Conservation (phyloP, 2,888 invertebrate species). For the Diachrysia chrysitis region DNA sequence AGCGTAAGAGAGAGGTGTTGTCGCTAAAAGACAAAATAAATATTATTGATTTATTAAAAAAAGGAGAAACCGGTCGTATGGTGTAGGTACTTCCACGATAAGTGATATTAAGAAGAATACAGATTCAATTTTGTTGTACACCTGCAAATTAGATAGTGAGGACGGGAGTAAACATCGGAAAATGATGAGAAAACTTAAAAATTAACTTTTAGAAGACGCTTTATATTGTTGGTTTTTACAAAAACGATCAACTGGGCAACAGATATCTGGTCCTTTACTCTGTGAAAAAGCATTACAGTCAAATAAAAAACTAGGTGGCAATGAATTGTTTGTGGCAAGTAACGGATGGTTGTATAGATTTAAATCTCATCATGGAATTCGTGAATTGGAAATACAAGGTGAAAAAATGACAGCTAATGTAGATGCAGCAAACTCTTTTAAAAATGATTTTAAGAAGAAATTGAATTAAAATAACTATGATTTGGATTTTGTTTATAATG, state of each 20-base stretch:
- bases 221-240: slow-evolving; percentile 58
- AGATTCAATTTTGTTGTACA: slow-evolving; percentile 55
- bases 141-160: slow-evolving; percentile 56
- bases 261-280: slow-evolving; percentile 55
- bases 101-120: slow-evolving; percentile 60
- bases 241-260: slow-evolving; percentile 54
- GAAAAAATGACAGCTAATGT: no score
- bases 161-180: slow-evolving; percentile 54
- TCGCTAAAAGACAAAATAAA: not conserved
- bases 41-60: not conserved
- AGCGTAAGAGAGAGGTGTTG: not conserved
- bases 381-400: no score
- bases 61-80: slow-evolving; percentile 33
- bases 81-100: slow-evolving; percentile 60
- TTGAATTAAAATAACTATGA: no score
- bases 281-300: slow-evolving; percentile 58
- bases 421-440: no score
- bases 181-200: slow-evolving; percentile 56
- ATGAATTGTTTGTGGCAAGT: slow-evolving; percentile 57
- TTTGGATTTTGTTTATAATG: no score
- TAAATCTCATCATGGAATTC: no score
- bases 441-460: no score
- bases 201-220: slow-evolving; percentile 58
- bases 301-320: slow-evolving; percentile 53
- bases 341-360: slow-evolving; percentile 57